Base-by-base conservation (phyloP, 2,888 invertebrate species). In the Apodemia duryi region DNA sequence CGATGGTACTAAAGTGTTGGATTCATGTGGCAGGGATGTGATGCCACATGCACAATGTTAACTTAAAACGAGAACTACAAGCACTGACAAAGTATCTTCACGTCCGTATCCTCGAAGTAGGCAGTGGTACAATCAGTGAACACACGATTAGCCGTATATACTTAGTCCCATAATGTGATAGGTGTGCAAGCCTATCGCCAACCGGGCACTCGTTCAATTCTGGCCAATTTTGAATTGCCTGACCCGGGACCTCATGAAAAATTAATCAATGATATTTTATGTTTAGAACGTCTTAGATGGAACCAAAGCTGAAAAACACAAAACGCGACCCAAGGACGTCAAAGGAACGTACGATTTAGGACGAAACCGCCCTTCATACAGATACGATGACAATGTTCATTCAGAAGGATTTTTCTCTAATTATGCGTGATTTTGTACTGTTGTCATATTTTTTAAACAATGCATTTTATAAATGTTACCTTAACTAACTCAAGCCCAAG, bases 401-500 rank as follows among this genome's bases (percentile, higher is more conserved):
- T 73, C 73, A 0, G 82, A 85, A 28, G 77, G 77, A 0, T 86
- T 83, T 73, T 86, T 86, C 72, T 78, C 82, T 0, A 83, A 75
- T 72, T 86, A 82, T 73, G 76, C 82, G 66, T 84, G 65, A 69
- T 52, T 10, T 35, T 35, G 29, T 9, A n/a, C 28, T 46, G 35
- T 52, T 51, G 11, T 21, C 64, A 29, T 13, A 43, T n/a, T 41
- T 67, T 60, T 51, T 35, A 57, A 57, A 49, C 68, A 69, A 71
- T 69, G 72, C 70, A 72, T 65, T 67, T 54, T 43, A 51, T 41
- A 38, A 35, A 5, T 49, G 32, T 62, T 54, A 38, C 10, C 7
- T 28, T 35, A 21, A 28, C 11, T 21, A 4, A 35, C 9, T n/a
- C 6, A 51, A 46, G 46, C 46, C 46, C 1, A 21, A 21, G 21